Evolutionary conservation across 2,888 invertebrate species (phyloP), one percentile per base, ranked within the genome.

Genomic region (Steinernema scapterisci): DNA sequence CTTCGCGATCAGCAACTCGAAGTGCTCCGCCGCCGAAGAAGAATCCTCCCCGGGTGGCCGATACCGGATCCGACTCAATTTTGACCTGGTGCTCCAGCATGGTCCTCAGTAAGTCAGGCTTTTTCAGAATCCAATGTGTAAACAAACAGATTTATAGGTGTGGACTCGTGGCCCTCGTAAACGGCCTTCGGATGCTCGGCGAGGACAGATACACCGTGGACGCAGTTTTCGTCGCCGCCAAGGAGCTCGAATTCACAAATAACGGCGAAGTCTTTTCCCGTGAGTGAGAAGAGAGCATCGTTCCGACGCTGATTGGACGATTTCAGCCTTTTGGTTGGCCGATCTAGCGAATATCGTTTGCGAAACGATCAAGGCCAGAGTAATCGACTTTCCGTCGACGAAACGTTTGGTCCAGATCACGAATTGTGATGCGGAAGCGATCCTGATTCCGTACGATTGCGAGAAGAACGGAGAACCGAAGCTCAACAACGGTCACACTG

Each of bases 211-310:
- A 52, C 16, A 46, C 44, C 70, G 89, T 93, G 0, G 89, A 90
- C 76, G 88, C 89, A 72, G 86, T 92, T 51, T 88, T 91, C 43
- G 88, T 89, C 1, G 90, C 91, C 80, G 93, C 93, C 0, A 91
- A 91, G 87, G 86, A 89, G 25, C 89, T 90, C 80, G 91, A 92
- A 1, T 93, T 91, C 84, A 93, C 93, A 1, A 91, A 92, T 81
- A 92, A 93, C 83, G 95, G 96, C 9, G 96, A 96, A 91, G 93
- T 95, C 91, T 90, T 80, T 75, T 83, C 82, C 5, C 77, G 83
- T 82, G 27, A 44, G 54, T 71, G 7, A 23, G 21, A 48, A 45
- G 23, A n/a, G 3, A 3, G n/a, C 16, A n/a, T 48, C 48, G 16
- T 7, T 2, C 23, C 72, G 21, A 21, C 25, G 13, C 13, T 7